phyloP scores from a whole-genome alignment of 2,888 invertebrate species.

The Neria commutata region DNA sequence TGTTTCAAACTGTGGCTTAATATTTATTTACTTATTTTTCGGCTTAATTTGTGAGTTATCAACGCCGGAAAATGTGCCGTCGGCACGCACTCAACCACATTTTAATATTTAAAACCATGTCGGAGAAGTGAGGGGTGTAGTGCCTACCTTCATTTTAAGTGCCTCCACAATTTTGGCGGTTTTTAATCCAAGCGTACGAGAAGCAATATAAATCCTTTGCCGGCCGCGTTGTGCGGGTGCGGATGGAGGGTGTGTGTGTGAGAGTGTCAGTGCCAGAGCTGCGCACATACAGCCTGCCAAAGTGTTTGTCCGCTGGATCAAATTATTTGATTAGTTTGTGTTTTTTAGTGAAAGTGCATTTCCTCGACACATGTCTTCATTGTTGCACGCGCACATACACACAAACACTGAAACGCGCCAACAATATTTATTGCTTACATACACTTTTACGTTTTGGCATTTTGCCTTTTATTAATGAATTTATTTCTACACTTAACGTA shows the following conservation, averaged over 20 bases:
- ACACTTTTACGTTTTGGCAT: background rate
- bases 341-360: background rate
- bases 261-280: background rate
- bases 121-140: no score
- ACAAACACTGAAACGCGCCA: background rate
- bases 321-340: background rate
- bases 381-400: background rate
- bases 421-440: background rate
- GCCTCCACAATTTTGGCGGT: constrained; percentile 62
- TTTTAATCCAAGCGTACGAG: constrained; percentile 46
- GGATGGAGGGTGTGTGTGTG: background rate
- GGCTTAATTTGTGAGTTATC: no score
- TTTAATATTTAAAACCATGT: no score
- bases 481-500: no score
- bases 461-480: background rate
- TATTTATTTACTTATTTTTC: no score
- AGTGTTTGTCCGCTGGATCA: background rate
- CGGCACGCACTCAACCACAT: constrained; percentile 7
- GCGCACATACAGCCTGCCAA: background rate
- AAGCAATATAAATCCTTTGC: background rate
- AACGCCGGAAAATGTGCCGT: no score
- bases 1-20: no score
- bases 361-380: background rate
- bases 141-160: constrained; percentile 61
- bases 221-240: no score